Evolutionary conservation across 2,113 vertebrate species (phyloP).

Genomic region (rabbit (Oryctolagus cuniculus)): mOryCun1.1 NC_091436.1:120254001-120254500

Average conservation of each 20-base stretch:
- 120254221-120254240: neutral
- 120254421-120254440: conserved; percentile 2
- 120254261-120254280: neutral
- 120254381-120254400: neutral
- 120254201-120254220: neutral
- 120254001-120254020: neutral
- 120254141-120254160: neutral
- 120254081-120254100: neutral
- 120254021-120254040: neutral
- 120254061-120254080: conserved; percentile 16
- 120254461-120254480: neutral
- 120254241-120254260: neutral
- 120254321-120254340: neutral
- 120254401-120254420: neutral
- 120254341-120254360: neutral
- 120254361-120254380: neutral
- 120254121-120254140: neutral
- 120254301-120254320: neutral
- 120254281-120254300: neutral
- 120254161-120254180: neutral
- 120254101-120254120: neutral
- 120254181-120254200: neutral
- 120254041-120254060: neutral
- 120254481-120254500: neutral
- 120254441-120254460: neutral